Percentiles rank a stretch among this genome's conserved stretches.
These are phyloP conservation scores for Doryteuthis pealeii DNA, from an alignment of 1,140 invertebrate genomes.

Conservation along the genomic window DNA sequence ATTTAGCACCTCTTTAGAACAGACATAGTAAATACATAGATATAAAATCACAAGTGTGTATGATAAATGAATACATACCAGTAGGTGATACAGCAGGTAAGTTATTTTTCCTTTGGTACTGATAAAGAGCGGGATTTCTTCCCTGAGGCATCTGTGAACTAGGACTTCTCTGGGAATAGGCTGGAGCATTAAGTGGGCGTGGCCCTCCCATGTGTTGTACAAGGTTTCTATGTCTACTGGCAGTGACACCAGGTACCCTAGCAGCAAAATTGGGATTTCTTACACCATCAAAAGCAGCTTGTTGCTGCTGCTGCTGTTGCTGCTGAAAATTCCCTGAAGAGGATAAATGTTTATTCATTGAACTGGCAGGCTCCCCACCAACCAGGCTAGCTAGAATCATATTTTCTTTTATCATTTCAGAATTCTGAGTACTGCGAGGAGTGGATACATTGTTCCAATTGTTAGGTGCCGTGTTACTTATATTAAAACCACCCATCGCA, in stretches of 20 bases:
- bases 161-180: background rate
- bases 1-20: no score
- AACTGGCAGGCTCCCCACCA: background rate
- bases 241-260: background rate
- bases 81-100: conserved; percentile 2
- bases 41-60: no score
- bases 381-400: conserved; percentile 6
- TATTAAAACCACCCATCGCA: background rate
- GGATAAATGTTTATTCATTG: conserved; percentile 8
- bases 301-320: conserved; percentile 22
- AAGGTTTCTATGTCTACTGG: background rate
- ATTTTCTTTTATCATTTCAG: background rate
- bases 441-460: conserved; percentile 1
- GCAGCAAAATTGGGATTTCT: conserved; percentile 14
- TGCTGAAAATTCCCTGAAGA: conserved; percentile 23
- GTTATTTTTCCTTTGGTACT: conserved; percentile 5
- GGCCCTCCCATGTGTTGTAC: background rate
- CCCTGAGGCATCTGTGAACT: background rate
- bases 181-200: background rate
- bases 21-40: no score
- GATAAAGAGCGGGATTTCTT: background rate
- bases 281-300: conserved; percentile 19
- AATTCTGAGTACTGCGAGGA: conserved; percentile 1
- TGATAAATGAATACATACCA: no score
- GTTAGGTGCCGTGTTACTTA: background rate